These are phyloP conservation scores for Mechanitis mazaeus DNA, from an alignment of 2,888 invertebrate species.

Conservation along the genomic window DNA sequence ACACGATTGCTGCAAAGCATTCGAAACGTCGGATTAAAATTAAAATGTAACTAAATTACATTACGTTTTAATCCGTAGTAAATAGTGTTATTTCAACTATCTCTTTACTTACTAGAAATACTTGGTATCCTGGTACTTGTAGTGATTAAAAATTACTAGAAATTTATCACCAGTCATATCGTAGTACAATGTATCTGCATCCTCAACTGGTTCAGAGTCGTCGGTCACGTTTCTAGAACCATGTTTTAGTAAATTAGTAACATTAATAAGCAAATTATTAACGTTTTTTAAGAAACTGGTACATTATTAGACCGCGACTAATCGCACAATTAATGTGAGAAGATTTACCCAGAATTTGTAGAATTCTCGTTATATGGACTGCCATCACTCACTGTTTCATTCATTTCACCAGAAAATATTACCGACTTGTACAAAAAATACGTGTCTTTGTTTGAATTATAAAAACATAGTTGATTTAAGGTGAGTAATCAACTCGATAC, in stretches of 20 bases:
- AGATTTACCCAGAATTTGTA: background rate
- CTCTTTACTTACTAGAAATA: constrained; percentile 43
- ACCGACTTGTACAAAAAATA: background rate
- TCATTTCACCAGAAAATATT: background rate
- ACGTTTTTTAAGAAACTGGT: no score
- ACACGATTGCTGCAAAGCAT: no score
- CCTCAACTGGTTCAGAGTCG: background rate
- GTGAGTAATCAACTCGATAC: constrained; percentile 1
- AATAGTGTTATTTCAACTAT: no score
- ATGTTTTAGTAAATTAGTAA: background rate
- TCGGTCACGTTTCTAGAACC: background rate
- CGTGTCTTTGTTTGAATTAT: constrained; percentile 3
- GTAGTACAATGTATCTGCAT: constrained; percentile 37
- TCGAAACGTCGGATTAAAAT: no score
- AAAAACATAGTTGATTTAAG: background rate
- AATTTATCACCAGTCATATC: constrained; percentile 55
- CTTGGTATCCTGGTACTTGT: constrained; percentile 37
- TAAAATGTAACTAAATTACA: no score
- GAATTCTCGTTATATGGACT: background rate
- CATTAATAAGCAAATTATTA: background rate
- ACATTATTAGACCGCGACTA: background rate
- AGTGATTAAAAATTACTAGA: constrained; percentile 52
- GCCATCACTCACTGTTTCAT: background rate
- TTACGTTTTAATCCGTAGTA: no score
- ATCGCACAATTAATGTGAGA: background rate